A percentile compares a stretch with the other conserved stretches of the same genome.
These are phyloP conservation scores for Agrochola macilenta DNA, from an alignment of 2,888 invertebrate species.

Conservation along the genomic window DNA sequence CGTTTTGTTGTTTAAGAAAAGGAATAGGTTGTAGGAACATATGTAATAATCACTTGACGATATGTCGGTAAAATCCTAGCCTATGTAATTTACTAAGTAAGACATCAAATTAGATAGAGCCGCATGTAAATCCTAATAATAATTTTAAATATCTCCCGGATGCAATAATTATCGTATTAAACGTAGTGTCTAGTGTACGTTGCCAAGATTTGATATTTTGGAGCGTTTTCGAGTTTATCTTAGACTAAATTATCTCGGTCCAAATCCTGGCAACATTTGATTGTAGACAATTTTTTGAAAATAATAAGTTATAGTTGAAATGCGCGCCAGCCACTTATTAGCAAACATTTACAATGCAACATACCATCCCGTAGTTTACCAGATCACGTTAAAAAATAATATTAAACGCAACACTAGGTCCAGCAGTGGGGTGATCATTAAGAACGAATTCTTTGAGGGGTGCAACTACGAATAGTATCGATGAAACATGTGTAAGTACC, in stretches of 20 bases:
- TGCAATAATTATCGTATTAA: conserved; percentile 52
- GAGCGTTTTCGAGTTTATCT: background rate
- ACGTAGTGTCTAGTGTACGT: conserved; percentile 35
- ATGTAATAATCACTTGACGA: conserved; percentile 45
- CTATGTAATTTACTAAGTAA: conserved; percentile 45
- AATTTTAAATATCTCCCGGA: conserved; percentile 30
- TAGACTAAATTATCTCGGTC: conserved; percentile 11
- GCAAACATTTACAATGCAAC: conserved; percentile 9
- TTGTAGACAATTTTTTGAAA: conserved; percentile 29
- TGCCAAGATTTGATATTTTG: conserved; percentile 20
- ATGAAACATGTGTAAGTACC: conserved; percentile 20
- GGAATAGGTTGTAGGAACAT: conserved; percentile 17
- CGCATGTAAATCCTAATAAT: conserved; percentile 39
- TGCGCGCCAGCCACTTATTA: background rate
- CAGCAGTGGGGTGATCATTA: background rate
- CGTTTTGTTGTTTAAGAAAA: conserved; percentile 20
- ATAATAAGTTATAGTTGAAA: conserved; percentile 6
- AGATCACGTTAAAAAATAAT: background rate
- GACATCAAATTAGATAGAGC: conserved; percentile 46
- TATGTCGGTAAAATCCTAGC: conserved; percentile 40
- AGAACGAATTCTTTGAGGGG: background rate
- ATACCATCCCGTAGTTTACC: conserved; percentile 2
- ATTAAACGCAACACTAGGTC: background rate
- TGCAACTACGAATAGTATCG: background rate
- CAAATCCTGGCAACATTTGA: conserved; percentile 32